Conservation (phyloP, 2,113 vertebrate genomes). For the Brevimyrus niger region DNA sequence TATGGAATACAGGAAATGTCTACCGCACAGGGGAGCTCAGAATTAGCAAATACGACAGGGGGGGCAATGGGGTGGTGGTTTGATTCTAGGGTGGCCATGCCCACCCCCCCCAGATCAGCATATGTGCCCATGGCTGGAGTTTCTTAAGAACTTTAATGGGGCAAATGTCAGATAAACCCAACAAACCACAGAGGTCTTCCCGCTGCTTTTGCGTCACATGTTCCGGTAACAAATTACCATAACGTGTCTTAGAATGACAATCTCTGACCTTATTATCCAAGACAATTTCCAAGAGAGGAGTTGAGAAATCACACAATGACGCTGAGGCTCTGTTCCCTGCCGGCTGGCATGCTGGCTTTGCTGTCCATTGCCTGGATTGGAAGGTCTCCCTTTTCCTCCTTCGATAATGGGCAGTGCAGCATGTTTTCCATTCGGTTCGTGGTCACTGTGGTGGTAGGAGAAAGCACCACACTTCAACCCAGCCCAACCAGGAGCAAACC, state of each 20-base stretch:
- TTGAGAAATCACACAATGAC: neutral
- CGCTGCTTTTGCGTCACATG: neutral
- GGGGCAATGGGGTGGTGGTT: no score
- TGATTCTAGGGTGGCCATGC: no score
- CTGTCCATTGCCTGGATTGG: neutral
- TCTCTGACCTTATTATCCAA: neutral
- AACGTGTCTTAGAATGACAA: neutral
- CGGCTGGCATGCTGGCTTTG: neutral
- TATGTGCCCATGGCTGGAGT: neutral
- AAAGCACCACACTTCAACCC: neutral
- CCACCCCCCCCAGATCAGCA: no score
- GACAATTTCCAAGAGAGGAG: neutral
- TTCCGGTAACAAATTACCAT: neutral
- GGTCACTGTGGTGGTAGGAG: neutral
- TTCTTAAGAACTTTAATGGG: neutral
- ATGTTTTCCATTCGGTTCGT: neutral
- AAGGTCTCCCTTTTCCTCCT: conserved; percentile 7
- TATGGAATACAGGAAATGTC: neutral
- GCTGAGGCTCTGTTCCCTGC: neutral
- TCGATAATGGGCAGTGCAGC: neutral
- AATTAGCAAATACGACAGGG: neutral
- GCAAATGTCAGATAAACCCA: neutral
- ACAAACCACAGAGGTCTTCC: neutral
- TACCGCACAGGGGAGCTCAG: neutral
- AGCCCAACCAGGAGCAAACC: neutral